Conservation (phyloP, 2,888 invertebrate genomes). For the Pasiphila rectangulata region DNA sequence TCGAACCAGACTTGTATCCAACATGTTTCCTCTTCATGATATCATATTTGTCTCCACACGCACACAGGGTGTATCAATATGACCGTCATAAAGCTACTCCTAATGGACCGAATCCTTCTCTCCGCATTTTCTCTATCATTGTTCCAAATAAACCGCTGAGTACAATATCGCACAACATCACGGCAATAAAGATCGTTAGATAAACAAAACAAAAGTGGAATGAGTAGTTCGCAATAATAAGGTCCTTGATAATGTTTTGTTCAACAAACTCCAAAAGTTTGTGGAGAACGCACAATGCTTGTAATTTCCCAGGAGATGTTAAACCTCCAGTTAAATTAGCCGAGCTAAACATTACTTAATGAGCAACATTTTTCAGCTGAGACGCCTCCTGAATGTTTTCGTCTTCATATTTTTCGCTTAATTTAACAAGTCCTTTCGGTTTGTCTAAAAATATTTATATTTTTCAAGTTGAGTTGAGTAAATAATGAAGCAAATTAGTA, state of each 20-base stretch:
- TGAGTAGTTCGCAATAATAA: slow-evolving; percentile 38
- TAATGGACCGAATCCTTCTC: too few relatives aligned
- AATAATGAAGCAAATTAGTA: too few relatives aligned
- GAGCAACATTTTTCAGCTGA: slow-evolving; percentile 66
- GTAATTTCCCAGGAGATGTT: slow-evolving; percentile 68
- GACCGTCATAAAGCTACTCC: neutral
- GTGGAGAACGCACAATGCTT: slow-evolving; percentile 54
- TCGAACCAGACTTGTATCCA: neutral
- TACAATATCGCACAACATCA: slow-evolving; percentile 26
- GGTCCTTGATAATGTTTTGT: slow-evolving; percentile 42
- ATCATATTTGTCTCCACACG: neutral
- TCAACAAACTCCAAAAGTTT: slow-evolving; percentile 55
- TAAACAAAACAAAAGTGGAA: slow-evolving; percentile 32
- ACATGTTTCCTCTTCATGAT: neutral
- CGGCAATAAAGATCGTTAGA: slow-evolving; percentile 27
- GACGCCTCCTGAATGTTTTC: slow-evolving; percentile 52
- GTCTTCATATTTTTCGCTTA: slow-evolving; percentile 49
- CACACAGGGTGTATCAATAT: neutral
- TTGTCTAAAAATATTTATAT: slow-evolving; percentile 19
- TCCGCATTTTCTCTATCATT: slow-evolving; percentile 35
- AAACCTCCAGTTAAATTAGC: slow-evolving; percentile 69
- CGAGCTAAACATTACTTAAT: slow-evolving; percentile 71
- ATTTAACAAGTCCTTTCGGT: slow-evolving; percentile 36
- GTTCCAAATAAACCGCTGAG: slow-evolving; percentile 36
- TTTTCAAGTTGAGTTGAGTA: too few relatives aligned